A percentile compares a stretch with the other conserved stretches of the same genome.
phyloP scores from a whole-genome alignment of 2,888 invertebrate genomes.

The Drosophila nigricruria region DNA sequence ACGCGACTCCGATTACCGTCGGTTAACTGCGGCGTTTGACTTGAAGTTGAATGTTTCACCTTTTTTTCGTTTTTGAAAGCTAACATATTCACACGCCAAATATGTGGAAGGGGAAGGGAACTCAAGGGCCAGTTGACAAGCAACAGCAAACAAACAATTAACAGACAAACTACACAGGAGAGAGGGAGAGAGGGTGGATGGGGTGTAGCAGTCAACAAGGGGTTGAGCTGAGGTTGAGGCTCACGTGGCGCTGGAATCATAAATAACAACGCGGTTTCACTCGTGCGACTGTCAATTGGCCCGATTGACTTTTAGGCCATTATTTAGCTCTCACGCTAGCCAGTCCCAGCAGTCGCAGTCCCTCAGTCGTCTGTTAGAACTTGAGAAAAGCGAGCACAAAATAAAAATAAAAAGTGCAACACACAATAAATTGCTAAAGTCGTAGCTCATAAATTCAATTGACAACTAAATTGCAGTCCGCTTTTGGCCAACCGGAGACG shows the following conservation, averaged over 20 bases:
- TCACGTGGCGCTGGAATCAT: slow-evolving; percentile 76
- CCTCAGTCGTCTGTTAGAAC: slow-evolving; percentile 22
- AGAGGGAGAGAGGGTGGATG: neutral
- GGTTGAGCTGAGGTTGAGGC: slow-evolving; percentile 25
- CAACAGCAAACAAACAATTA: slow-evolving; percentile 85
- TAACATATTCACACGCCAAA: slow-evolving; percentile 73
- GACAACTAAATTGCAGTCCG: slow-evolving; percentile 83
- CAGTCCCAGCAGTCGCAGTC: neutral
- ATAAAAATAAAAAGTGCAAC: slow-evolving; percentile 27
- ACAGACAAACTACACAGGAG: slow-evolving; percentile 61
- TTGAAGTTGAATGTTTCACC: slow-evolving; percentile 33
- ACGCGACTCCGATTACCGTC: slow-evolving; percentile 71
- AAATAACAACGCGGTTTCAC: slow-evolving; percentile 80
- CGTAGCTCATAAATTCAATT: slow-evolving; percentile 83
- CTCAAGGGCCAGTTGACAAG: slow-evolving; percentile 83
- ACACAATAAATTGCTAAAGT: slow-evolving; percentile 56
- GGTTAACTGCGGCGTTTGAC: slow-evolving; percentile 65
- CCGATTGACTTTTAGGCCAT: slow-evolving; percentile 72
- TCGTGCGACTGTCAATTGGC: slow-evolving; percentile 73
- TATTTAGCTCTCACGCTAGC: slow-evolving; percentile 43
- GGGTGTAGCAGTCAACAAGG: slow-evolving; percentile 30
- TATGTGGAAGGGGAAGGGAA: slow-evolving; percentile 23
- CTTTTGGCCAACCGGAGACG: slow-evolving; percentile 82
- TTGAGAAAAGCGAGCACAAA: slow-evolving; percentile 48
- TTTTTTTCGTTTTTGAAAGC: slow-evolving; percentile 49